Percentiles rank a stretch among this genome's conserved stretches.
Conservation (phyloP, 1,140 invertebrate genomes). For the Aricia agestis region DNA sequence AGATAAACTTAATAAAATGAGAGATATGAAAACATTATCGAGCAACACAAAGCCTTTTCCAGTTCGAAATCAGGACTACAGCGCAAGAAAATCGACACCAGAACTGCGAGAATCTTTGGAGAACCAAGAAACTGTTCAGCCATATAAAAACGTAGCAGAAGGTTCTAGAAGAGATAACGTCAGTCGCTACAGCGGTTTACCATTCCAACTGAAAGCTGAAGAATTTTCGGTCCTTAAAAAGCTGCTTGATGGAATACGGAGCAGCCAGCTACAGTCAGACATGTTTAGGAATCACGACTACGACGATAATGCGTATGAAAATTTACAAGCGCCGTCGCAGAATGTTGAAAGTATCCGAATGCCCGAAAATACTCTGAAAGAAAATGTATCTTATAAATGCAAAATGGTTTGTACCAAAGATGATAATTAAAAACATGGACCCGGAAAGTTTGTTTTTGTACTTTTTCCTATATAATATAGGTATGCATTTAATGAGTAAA, state of each 20-base stretch:
- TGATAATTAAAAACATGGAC: constrained; percentile 11
- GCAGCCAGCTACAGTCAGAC: background rate
- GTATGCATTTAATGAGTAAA: too few species aligned
- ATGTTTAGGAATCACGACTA: background rate
- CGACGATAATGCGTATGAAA: constrained; percentile 9
- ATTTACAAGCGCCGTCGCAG: constrained; percentile 38
- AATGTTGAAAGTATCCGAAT: constrained; percentile 26
- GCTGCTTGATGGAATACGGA: background rate
- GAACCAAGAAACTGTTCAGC: background rate
- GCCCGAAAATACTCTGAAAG: constrained; percentile 33
- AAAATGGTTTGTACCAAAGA: constrained; percentile 52
- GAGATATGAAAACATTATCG: background rate
- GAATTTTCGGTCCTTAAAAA: background rate
- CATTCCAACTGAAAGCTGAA: background rate
- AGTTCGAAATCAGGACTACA: background rate
- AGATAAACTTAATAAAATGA: background rate
- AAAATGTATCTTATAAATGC: constrained; percentile 58
- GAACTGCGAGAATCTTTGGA: background rate
- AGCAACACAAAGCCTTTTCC: background rate
- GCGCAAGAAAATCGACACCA: background rate
- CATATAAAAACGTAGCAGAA: background rate
- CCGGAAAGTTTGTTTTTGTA: too few species aligned
- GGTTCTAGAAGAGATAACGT: background rate
- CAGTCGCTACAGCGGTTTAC: background rate
- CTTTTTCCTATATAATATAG: too few species aligned